A percentile compares a stretch with the other conserved stretches of the same genome.
phyloP scores from a whole-genome alignment of 1,140 invertebrate species.

The Drosophila rufa region DNA sequence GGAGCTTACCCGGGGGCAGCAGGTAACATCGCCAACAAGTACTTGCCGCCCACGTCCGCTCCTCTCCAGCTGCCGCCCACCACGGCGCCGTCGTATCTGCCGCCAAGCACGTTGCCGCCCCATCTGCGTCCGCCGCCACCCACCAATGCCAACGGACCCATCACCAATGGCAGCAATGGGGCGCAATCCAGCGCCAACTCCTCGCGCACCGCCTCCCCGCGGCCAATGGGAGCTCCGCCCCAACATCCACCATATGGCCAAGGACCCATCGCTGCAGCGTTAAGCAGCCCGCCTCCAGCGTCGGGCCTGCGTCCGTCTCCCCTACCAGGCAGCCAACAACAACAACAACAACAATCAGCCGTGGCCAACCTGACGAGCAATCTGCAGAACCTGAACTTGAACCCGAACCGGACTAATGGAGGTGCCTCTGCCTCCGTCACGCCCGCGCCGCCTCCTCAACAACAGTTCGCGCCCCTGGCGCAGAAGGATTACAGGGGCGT shows the following conservation, averaged over 20 bases:
- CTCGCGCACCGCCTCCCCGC: constrained; percentile 75
- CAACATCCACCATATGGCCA: constrained; percentile 10
- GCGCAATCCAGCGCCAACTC: constrained; percentile 62
- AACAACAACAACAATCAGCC: background rate
- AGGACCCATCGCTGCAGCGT: background rate
- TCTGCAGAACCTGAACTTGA: constrained; percentile 66
- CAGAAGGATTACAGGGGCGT: constrained; percentile 54
- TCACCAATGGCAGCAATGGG: constrained; percentile 62
- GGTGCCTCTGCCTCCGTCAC: background rate
- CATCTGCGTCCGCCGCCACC: constrained; percentile 64
- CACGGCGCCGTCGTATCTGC: background rate
- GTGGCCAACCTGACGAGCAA: constrained; percentile 50
- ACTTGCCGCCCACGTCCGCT: constrained; percentile 51
- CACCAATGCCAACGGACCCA: constrained; percentile 36
- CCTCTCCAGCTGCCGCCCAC: constrained; percentile 1
- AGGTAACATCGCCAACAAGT: constrained; percentile 60
- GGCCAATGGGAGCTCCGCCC: constrained; percentile 17
- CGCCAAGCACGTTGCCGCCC: constrained; percentile 56
- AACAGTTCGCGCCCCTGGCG: background rate
- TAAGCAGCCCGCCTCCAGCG: constrained; percentile 2
- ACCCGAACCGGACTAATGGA: constrained; percentile 51
- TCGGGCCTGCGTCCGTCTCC: background rate
- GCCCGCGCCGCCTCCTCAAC: background rate
- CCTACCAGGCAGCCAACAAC: constrained; percentile 10
- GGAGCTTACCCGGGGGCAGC: constrained; percentile 30